Percentiles rank a stretch among this genome's conserved stretches.
Conservation (phyloP, 1,140 invertebrate species). For the Delia radicum region DNA sequence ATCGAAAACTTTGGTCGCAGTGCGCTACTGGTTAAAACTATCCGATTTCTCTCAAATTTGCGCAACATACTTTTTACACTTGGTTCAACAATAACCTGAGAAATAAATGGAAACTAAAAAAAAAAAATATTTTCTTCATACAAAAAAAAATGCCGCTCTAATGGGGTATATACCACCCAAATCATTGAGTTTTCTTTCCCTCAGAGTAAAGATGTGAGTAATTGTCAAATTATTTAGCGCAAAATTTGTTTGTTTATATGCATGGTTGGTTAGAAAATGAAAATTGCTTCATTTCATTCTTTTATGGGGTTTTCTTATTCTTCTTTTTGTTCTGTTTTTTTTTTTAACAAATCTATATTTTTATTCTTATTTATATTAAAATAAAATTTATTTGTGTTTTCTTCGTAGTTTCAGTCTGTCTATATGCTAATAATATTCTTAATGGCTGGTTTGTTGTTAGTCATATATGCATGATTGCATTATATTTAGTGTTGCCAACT, state of each 20-base stretch:
- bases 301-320: slow-evolving; percentile 28
- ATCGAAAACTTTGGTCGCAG: too few relatives aligned
- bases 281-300: slow-evolving; percentile 40
- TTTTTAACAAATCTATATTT: background rate
- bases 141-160: too few relatives aligned
- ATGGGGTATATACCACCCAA: too few relatives aligned
- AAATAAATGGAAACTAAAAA: too few relatives aligned
- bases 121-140: too few relatives aligned
- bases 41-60: too few relatives aligned
- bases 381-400: background rate
- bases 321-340: background rate
- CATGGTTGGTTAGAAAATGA: slow-evolving; percentile 48
- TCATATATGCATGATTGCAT: slow-evolving; percentile 53
- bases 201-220: slow-evolving; percentile 47
- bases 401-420: background rate
- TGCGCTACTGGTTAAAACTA: too few relatives aligned
- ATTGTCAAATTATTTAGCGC: slow-evolving; percentile 57
- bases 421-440: slow-evolving; percentile 16
- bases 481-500: background rate
- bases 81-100: too few relatives aligned
- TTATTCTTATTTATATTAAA: background rate
- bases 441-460: slow-evolving; percentile 50
- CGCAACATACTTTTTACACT: too few relatives aligned
- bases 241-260: slow-evolving; percentile 55
- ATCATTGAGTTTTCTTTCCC: too few relatives aligned